These are phyloP conservation scores for Orchesella cincta DNA, from an alignment of 1,140 invertebrate species.

Conservation along the genomic window DNA sequence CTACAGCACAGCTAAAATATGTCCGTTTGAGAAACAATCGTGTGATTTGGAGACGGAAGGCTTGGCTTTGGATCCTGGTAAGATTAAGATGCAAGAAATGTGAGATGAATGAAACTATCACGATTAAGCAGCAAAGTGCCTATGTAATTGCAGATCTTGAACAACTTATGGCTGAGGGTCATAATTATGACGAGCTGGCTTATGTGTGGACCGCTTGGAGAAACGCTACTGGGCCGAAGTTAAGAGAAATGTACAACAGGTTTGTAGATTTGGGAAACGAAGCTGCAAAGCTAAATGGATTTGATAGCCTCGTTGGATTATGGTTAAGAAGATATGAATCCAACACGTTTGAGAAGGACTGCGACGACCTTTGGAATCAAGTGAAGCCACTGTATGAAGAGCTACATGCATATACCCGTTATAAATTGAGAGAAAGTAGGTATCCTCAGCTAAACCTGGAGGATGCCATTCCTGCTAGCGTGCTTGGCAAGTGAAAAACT, in stretches of 20 bases:
- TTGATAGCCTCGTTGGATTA: conserved; percentile 46
- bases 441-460: conserved; percentile 59
- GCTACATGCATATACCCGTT: conserved; percentile 84
- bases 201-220: conserved; percentile 68
- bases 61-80: conserved; percentile 53
- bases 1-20: conserved; percentile 75
- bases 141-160: conserved; percentile 52
- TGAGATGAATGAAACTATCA: not conserved
- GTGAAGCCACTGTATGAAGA: conserved; percentile 85
- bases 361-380: conserved; percentile 79
- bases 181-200: conserved; percentile 60
- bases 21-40: conserved; percentile 63
- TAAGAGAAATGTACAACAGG: conserved; percentile 76
- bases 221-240: conserved; percentile 66
- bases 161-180: conserved; percentile 53
- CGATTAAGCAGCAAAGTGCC: not conserved
- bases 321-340: conserved; percentile 83
- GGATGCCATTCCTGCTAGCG: conserved; percentile 85
- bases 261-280: conserved; percentile 66
- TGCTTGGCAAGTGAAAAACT: no score
- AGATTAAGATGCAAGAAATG: no score
- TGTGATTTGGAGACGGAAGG: conserved; percentile 53
- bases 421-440: conserved; percentile 74
- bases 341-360: conserved; percentile 69
- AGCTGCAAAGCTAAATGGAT: conserved; percentile 60